Percentiles rank a stretch among this genome's conserved stretches.
phyloP scores from a whole-genome alignment of 2,797 vertebrate genomes.

The Threskiornis aethiopicus region DNA sequence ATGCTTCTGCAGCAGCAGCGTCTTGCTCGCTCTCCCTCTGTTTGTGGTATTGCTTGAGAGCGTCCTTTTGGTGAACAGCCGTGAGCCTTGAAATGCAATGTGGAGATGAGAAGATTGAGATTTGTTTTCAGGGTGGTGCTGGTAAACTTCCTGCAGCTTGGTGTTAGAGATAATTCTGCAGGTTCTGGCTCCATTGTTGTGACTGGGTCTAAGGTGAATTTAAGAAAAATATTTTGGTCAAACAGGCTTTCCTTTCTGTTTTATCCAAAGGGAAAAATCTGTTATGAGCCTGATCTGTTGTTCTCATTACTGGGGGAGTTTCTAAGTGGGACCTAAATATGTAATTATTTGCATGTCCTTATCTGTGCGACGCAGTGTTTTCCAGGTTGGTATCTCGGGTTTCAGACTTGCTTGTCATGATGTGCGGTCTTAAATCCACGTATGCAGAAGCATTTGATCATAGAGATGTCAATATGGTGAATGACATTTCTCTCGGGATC shows the following conservation, averaged over 20 bases:
- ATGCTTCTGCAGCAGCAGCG: not conserved
- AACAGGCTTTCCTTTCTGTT: slow-evolving; percentile 16
- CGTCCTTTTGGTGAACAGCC: not conserved
- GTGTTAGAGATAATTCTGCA: slow-evolving; percentile 28
- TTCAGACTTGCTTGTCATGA: not conserved
- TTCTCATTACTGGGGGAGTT: slow-evolving; percentile 8
- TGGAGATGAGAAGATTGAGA: not conserved
- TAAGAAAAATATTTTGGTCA: slow-evolving; percentile 14
- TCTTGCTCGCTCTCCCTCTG: not conserved
- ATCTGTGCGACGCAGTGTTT: not conserved
- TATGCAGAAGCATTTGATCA: not conserved
- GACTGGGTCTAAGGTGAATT: slow-evolving; percentile 26
- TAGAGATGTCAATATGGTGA: not conserved
- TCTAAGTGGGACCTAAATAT: not conserved
- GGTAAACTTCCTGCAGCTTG: slow-evolving; percentile 60
- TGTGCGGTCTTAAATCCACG: not conserved
- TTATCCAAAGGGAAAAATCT: not conserved
- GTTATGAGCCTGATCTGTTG: not conserved
- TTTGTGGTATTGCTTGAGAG: not conserved
- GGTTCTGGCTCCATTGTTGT: slow-evolving; percentile 25
- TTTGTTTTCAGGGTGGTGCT: slow-evolving; percentile 54
- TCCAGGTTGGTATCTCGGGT: not conserved
- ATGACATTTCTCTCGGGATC: not conserved
- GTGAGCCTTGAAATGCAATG: accelerated
- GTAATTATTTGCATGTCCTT: not conserved